Conservation (phyloP, 2,888 invertebrate genomes). For the Caenorhabditis sulstoni region DNA sequence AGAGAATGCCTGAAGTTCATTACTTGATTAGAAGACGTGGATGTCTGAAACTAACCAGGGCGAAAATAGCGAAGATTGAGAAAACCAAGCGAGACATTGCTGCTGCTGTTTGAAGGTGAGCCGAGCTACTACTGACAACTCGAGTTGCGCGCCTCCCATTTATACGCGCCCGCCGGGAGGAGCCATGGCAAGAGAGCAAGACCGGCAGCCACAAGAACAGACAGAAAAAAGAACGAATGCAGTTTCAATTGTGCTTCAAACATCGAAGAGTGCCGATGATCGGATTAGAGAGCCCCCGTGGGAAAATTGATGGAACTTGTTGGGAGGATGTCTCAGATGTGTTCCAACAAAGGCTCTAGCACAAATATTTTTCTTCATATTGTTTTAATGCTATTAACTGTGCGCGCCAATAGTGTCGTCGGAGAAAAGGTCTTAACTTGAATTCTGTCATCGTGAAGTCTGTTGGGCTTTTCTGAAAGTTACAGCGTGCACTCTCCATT, state of each 20-base stretch:
- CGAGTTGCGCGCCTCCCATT: constrained; percentile 53
- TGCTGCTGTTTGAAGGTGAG: constrained; percentile 36
- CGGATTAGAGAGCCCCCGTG: constrained; percentile 49
- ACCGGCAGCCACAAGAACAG: constrained; percentile 58
- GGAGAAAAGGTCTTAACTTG: too few relatives aligned
- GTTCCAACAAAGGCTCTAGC: constrained; percentile 22
- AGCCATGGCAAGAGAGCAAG: constrained; percentile 59
- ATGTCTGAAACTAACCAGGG: constrained; percentile 30
- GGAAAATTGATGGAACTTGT: constrained; percentile 29
- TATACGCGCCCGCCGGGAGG: constrained; percentile 59
- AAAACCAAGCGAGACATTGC: constrained; percentile 58
- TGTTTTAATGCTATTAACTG: too few relatives aligned
- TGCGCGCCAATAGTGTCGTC: too few relatives aligned
- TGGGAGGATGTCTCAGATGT: constrained; percentile 3
- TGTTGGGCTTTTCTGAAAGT: too few relatives aligned
- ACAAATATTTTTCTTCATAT: constrained; percentile 18
- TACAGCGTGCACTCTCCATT: too few relatives aligned
- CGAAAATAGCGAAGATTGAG: constrained; percentile 51
- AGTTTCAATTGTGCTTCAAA: constrained; percentile 59
- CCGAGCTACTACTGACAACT: constrained; percentile 62
- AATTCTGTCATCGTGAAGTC: too few relatives aligned
- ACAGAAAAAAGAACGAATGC: constrained; percentile 52
- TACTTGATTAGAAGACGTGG: not conserved
- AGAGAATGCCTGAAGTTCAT: constrained; percentile 57
- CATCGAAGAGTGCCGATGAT: constrained; percentile 52